Conservation (phyloP, 2,888 invertebrate species). For the Monoplex corrugatus region DNA sequence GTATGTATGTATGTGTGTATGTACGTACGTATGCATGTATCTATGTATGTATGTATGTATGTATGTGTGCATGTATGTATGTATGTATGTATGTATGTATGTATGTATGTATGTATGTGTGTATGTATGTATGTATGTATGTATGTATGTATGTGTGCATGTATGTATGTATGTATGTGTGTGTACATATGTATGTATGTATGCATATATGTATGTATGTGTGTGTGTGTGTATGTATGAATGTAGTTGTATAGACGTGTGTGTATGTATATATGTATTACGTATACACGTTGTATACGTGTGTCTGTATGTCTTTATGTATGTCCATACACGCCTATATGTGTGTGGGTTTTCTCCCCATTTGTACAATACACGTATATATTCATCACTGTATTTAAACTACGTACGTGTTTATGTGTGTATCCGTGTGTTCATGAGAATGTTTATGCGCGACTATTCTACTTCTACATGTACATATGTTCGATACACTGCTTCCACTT, state of each 20-base stretch:
- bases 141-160: too few relatives aligned
- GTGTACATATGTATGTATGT: neutral
- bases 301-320: too few relatives aligned
- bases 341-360: neutral
- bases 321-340: too few relatives aligned
- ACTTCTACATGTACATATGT: neutral
- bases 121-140: too few relatives aligned
- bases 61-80: neutral
- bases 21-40: neutral
- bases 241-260: neutral
- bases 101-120: neutral
- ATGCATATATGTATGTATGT: neutral
- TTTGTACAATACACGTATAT: neutral
- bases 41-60: neutral
- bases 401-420: neutral
- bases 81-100: neutral
- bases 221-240: neutral
- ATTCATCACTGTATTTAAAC: neutral
- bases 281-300: too few relatives aligned
- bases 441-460: too few relatives aligned
- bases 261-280: too few relatives aligned
- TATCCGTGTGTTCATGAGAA: neutral
- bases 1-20: neutral
- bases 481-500: neutral
- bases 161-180: too few relatives aligned